Evolutionary conservation across 2,888 invertebrate genomes (phyloP).

Genomic region (Tyria jacobaeae): DNA sequence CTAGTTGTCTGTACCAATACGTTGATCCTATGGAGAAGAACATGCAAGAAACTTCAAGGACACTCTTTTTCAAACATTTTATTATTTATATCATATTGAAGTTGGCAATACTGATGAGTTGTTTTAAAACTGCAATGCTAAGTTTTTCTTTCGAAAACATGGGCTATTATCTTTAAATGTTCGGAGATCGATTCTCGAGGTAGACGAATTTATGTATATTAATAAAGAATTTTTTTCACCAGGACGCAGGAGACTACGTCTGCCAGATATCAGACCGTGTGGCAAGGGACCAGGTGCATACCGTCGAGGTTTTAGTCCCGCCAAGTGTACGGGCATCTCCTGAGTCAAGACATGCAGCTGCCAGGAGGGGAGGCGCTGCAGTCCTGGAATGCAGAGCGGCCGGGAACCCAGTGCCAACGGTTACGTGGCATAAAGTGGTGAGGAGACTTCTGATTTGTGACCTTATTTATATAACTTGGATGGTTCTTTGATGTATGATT

Average conservation of each 20-base stretch:
- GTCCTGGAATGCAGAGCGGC: slow-evolving; percentile 90
- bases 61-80: too few relatives aligned
- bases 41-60: too few relatives aligned
- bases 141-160: too few relatives aligned
- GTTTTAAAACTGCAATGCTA: too few relatives aligned
- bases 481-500: background rate
- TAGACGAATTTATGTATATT: too few relatives aligned
- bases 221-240: slow-evolving; percentile 37
- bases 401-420: slow-evolving; percentile 90
- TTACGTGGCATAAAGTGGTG: slow-evolving; percentile 90
- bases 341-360: slow-evolving; percentile 88
- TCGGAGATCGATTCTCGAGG: too few relatives aligned
- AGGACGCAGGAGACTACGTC: slow-evolving; percentile 91
- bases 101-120: too few relatives aligned
- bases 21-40: too few relatives aligned
- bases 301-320: slow-evolving; percentile 90
- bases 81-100: too few relatives aligned
- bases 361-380: slow-evolving; percentile 89
- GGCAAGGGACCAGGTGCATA: slow-evolving; percentile 90
- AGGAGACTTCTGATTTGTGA: slow-evolving; percentile 33
- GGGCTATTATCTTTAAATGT: too few relatives aligned
- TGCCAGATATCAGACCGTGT: slow-evolving; percentile 91
- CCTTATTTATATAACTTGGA: background rate
- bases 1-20: too few relatives aligned
- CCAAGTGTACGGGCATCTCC: slow-evolving; percentile 90